These are phyloP conservation scores for Ammodytes dubius DNA, from an alignment of 2,113 vertebrate species.

Conservation along the genomic window DNA sequence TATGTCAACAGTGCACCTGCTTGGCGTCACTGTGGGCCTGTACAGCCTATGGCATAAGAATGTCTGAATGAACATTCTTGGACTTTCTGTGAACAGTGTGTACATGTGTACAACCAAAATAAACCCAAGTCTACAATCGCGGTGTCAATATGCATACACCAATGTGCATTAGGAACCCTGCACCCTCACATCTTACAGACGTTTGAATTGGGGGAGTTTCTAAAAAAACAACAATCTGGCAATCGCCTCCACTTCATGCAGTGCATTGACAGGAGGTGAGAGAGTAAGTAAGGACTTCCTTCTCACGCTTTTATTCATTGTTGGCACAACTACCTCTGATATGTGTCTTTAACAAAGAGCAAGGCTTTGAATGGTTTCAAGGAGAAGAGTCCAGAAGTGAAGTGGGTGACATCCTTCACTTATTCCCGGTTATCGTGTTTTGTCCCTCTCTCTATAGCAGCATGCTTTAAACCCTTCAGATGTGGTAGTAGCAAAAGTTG, in stretches of 20 bases:
- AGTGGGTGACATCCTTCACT: not conserved
- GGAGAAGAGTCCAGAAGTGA: not conserved
- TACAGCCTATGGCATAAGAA: conserved; percentile 35
- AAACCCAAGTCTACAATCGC: not conserved
- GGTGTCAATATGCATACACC: not conserved
- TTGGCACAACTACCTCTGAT: not conserved
- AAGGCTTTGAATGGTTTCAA: not conserved
- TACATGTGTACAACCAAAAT: not conserved
- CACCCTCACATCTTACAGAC: not conserved
- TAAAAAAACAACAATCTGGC: not conserved
- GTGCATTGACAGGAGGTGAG: not conserved
- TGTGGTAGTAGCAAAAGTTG: not conserved
- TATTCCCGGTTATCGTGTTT: not conserved
- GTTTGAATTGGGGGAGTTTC: not conserved
- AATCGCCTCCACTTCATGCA: not conserved
- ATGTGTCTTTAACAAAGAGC: not conserved
- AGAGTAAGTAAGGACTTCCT: not conserved
- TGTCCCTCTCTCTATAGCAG: not conserved
- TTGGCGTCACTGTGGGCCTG: conserved; percentile 33
- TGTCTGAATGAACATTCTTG: not conserved
- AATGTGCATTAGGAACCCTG: not conserved
- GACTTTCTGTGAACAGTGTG: not conserved
- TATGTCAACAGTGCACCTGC: conserved; percentile 70
- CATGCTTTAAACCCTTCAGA: not conserved
- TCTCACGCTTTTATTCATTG: not conserved